Base-by-base conservation (phyloP, 2,797 vertebrate genomes). In the Lagodon rhomboides region DNA sequence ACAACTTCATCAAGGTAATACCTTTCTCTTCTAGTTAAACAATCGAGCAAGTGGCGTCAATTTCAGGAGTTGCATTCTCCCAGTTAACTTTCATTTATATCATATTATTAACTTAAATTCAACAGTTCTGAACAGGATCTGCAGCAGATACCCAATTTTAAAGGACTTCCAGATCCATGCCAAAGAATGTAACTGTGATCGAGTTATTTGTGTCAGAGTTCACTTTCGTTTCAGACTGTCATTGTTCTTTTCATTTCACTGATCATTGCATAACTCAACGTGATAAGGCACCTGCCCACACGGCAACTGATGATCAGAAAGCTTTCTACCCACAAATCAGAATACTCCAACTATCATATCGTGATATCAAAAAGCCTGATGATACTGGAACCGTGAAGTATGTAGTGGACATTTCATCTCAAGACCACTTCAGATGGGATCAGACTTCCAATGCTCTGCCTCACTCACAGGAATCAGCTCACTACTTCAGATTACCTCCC, bases 401-500 rank as follows among this genome's bases (percentile, higher is more conserved):
- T 34, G 8, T n/a, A n/a, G 34, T 6, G 34, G 34, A 34, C 34
- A 9, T 34, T 34, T 34, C 34, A 15, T 22, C 59, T 63, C 20
- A 0, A 38, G 44, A 78, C 61, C 54, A 27, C 60, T 77, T 20
- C 38, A 61, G 43, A 27, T 25, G 18, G 54, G 58, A 85, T 65
- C 72, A 18, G 50, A 66, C 75, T 65, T 83, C 34, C 56, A 75
- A 38, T 30, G 55, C 44, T 55, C 50, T 12, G 17, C 23, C 47
- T 23, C 65, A 1, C 62, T 49, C 44, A 38, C 44, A 70, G 60
- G 68, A 66, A 71, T 59, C 72, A 75, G 55, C 53, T 64, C 61
- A 16, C 66, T 58, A n/a, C 75, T 62, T 79, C 82, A 83, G 60
- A 83, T 77, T 66, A 68, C 50, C 67, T 49, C 70, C 60, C 56